Evolutionary conservation across 2,797 vertebrate genomes (phyloP), one percentile per base, ranked within the genome.

Genomic region (Allobates femoralis): DNA sequence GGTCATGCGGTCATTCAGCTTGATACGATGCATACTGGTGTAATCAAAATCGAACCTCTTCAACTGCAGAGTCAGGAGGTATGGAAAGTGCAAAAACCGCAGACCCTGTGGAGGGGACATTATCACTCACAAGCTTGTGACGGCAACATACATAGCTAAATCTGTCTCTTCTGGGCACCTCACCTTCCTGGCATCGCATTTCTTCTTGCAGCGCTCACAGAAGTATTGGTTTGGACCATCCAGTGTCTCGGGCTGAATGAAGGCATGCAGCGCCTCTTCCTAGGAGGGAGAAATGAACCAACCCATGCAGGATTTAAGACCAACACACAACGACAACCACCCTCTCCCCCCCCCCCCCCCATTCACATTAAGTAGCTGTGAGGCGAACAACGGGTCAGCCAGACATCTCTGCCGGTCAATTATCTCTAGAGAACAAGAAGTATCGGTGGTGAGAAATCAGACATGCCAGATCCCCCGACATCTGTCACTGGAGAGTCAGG

Each of bases 11-110:
- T 99, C 98, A 41, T 99, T 99, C 79, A 99, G 94, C 90, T 99
- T 99, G 92, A 99, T 99, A 90, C 98, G 97, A 92, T 99, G 98
- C 98, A 99, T 99, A 90, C 98, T 99, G 93, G 97, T 99, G 92
- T 99, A 99, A 94, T 99, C 98, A 51, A 99, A 99, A 93, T 99
- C 98, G 92, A 99, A 99, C 1, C 98, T 96, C 93, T 99, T 99
- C 90, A 99, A 94, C 91, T 99, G 98, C 79, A 99, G 93, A 0
- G 98, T 99, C 92, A 99, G 95, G 90, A 99, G 94, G 92, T 99
- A 99, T 0, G 98, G 98, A 74, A 99, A 98, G 94, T 99, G 97
- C 91, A 99, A 94, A 92, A 99, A 99, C 64, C 98, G 95, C 92
- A 99, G 94, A 32, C 98, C 98, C 98, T 99, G 90, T 81, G 90